phyloP scores from a whole-genome alignment of 2,888 invertebrate genomes.

The Horisme vitalbata region DNA sequence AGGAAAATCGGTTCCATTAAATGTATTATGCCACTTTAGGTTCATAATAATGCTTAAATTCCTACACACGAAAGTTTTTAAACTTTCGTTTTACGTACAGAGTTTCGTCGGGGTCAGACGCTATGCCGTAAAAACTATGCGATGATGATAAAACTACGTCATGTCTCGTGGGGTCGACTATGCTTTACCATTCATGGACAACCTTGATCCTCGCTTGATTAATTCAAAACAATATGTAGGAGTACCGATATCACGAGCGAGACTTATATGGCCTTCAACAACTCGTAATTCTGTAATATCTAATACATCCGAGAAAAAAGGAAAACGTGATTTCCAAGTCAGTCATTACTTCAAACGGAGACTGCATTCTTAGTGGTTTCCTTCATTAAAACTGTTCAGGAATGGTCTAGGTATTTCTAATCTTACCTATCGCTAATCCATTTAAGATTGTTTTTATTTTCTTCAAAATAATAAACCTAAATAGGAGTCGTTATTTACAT shows the following conservation, averaged over 20 bases:
- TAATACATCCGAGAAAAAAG: constrained; percentile 24
- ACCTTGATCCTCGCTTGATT: constrained; percentile 30
- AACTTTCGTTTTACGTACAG: constrained; percentile 14
- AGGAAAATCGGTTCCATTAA: too few species aligned
- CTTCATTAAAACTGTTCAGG: constrained; percentile 17
- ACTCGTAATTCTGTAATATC: constrained; percentile 4
- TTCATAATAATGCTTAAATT: too few species aligned
- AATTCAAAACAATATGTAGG: constrained; percentile 30
- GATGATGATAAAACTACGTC: constrained; percentile 20
- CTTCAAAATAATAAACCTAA: too few species aligned
- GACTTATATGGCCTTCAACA: constrained; percentile 17
- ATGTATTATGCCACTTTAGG: too few species aligned
- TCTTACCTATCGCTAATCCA: too few species aligned
- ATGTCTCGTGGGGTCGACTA: constrained; percentile 18
- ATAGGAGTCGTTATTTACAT: not conserved
- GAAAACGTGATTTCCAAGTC: constrained; percentile 29
- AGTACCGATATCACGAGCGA: constrained; percentile 20
- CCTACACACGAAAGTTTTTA: constrained; percentile 1
- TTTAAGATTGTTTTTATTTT: too few species aligned
- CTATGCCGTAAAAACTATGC: constrained; percentile 8
- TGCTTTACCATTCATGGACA: constrained; percentile 25
- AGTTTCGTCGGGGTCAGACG: constrained; percentile 20
- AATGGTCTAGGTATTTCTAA: not conserved
- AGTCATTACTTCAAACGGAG: constrained; percentile 22
- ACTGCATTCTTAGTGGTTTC: constrained; percentile 25